phyloP scores from a whole-genome alignment of 2,113 vertebrate species.

The Cyphomyrus discorhynchus region DNA sequence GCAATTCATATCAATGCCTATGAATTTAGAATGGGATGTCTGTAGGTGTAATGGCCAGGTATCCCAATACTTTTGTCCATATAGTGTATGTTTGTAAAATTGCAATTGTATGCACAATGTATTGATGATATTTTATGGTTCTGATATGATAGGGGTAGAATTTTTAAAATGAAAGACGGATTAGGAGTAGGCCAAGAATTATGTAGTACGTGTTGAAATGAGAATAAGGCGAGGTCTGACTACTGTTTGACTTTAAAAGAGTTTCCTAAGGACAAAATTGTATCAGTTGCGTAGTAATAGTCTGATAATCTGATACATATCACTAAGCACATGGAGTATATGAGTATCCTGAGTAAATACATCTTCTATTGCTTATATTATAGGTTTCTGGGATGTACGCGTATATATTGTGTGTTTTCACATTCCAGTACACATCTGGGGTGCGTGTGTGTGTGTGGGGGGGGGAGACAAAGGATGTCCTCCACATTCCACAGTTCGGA shows the following conservation, averaged over 20 bases:
- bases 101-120: background rate
- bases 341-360: background rate
- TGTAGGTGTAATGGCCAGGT: too few species aligned
- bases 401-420: background rate
- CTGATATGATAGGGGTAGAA: background rate
- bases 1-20: background rate
- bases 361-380: background rate
- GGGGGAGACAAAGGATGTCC: background rate
- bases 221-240: background rate
- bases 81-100: background rate
- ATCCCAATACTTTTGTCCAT: background rate
- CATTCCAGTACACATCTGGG: background rate
- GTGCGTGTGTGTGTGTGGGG: background rate
- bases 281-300: background rate
- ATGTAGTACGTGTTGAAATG: background rate
- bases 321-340: background rate
- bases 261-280: background rate
- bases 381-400: background rate
- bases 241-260: background rate
- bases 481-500: background rate
- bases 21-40: background rate
- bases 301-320: background rate
- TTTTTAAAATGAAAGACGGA: background rate
- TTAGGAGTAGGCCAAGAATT: background rate
- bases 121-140: background rate